phyloP scores from a whole-genome alignment of 2,113 vertebrate species.

The Dipodomys stephensi region DNA sequence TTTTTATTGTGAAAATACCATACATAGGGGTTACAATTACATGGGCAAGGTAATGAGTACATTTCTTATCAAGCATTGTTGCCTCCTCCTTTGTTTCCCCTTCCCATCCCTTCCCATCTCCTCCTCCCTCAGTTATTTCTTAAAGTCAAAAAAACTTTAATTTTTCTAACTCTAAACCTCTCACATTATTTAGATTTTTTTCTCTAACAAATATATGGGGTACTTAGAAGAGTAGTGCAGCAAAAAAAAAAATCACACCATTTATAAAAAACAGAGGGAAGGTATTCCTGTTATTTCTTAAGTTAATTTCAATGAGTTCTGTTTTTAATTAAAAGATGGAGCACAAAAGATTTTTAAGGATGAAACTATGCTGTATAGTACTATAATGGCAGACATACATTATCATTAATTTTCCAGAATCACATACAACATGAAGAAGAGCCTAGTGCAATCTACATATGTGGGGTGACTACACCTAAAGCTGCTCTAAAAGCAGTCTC shows the following conservation, averaged over 20 bases:
- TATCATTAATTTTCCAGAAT: background rate
- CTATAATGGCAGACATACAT: background rate
- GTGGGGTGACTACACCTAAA: too few relatives aligned
- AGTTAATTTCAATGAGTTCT: background rate
- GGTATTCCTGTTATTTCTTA: background rate
- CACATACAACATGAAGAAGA: too few relatives aligned
- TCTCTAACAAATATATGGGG: background rate
- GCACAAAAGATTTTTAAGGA: background rate
- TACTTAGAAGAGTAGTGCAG: background rate
- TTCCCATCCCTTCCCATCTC: too few relatives aligned
- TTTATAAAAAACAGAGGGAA: background rate
- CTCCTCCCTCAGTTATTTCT: background rate
- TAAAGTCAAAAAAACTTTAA: background rate
- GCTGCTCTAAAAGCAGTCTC: background rate
- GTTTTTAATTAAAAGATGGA: background rate
- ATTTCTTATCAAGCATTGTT: too few relatives aligned
- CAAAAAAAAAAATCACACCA: background rate
- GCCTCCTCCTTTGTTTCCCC: too few relatives aligned
- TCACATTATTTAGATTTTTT: slow-evolving; percentile 26
- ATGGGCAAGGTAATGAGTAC: too few relatives aligned
- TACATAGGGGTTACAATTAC: too few relatives aligned
- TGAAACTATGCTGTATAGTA: background rate
- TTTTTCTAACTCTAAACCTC: slow-evolving; percentile 40
- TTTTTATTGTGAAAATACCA: too few relatives aligned
- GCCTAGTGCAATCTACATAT: too few relatives aligned